phyloP scores from a whole-genome alignment of 2,113 vertebrate species.

The Merops nubicus region DNA sequence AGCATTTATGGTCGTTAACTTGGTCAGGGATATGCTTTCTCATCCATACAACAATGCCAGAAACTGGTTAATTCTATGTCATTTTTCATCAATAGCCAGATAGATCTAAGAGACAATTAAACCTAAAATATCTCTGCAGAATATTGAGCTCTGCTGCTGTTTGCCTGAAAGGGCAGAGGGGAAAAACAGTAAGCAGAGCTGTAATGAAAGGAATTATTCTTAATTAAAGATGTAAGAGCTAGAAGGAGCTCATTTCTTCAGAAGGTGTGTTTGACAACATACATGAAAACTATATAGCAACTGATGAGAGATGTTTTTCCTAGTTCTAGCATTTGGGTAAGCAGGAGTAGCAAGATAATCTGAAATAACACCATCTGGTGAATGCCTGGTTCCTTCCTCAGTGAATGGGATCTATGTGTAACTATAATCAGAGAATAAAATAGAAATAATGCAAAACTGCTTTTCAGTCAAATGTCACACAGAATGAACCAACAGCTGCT shows the following conservation, averaged over 20 bases:
- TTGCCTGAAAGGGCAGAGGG: background rate
- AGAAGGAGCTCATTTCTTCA: background rate
- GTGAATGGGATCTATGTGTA: background rate
- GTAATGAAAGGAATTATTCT: background rate
- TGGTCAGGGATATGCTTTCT: background rate
- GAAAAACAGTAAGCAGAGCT: background rate
- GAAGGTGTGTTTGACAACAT: constrained; percentile 29
- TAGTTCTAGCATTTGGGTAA: constrained; percentile 7
- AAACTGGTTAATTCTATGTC: background rate
- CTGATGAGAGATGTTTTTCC: background rate
- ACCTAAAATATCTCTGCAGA: background rate
- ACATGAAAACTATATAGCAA: background rate
- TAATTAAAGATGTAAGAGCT: background rate
- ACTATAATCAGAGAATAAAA: constrained; percentile 37
- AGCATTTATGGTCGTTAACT: background rate
- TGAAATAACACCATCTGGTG: constrained; percentile 37
- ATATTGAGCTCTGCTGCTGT: background rate
- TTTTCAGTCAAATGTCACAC: background rate
- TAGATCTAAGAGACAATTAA: background rate
- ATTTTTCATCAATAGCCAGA: background rate
- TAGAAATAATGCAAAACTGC: constrained; percentile 11
- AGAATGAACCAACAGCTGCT: constrained; percentile 28
- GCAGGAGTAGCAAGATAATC: constrained; percentile 29
- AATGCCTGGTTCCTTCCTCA: background rate
- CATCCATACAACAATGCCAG: background rate